Base-by-base conservation (phyloP, 1,140 invertebrate genomes). In the Myzus persicae region DNA sequence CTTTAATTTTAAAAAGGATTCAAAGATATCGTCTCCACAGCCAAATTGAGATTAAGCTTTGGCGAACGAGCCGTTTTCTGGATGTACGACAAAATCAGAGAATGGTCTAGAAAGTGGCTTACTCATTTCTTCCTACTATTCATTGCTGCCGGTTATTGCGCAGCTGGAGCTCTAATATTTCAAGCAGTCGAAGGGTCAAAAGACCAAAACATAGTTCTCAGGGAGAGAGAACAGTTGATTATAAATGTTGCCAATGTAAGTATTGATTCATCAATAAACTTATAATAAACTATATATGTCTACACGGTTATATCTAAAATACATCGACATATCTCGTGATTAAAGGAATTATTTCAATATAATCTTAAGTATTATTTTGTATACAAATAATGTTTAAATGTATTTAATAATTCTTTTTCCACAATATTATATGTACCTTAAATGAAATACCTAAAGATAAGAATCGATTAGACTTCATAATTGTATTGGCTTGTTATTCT, bases 51-150 rank as follows among this genome's bases (percentile, higher is more conserved):
- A 40, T 95, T 98, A 93, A 97, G 97, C 95, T 96, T 97, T 44
- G 98, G 98, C 36, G 97, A 98, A 95, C 98, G 98, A 94, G 96
- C 96, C 93, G 97, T 97, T 0, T 97, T 97, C 94, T 98, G 97
- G 96, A 95, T 97, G 88, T 97, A 98, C 94, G 96, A 97, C 94
- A 98, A 97, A 95, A 95, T 96, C 94, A 97, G 97, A 94, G 95
- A 96, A 26, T 97, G 97, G 96, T 98, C 97, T 2, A 97, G 96
- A 94, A 96, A 96, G 94, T 98, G 98, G 97, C 98, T 98, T 95
- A 98, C 98, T 20, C 98, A 98, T 95, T 96, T 98, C 59, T 98
- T 98, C 95, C 96, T 98, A 93, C 96, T 97, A 94, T 94, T 97
- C 92, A 96, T 98, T 94, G 96, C 98, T 51, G 95, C 97, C 46